Evolutionary conservation across 2,113 vertebrate species (phyloP), one percentile per base, ranked within the genome.

Genomic region (Podilymbus podiceps): DNA sequence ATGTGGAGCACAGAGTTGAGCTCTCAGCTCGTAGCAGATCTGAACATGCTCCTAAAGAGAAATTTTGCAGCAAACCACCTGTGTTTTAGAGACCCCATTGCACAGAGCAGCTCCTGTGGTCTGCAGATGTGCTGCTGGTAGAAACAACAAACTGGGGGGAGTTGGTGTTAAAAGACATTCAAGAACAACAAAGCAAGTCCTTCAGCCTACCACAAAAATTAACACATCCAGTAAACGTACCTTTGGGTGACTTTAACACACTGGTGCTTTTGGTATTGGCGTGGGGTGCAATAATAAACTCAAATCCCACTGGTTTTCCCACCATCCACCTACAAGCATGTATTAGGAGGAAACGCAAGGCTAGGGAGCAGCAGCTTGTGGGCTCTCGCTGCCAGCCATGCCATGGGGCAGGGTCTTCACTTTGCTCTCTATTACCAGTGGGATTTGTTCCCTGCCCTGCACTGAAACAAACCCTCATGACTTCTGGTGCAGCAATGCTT

Each of bases 401-500:
- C 23, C 74, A 44, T 6, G 14, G 38, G n/a, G 28, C 28, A 76
- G 12, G 16, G 28, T 35, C 66, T 47, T 83, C 17, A 14, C 12
- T 62, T 55, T 19, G 20, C 33, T 30, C 27, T 59, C 42, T 72
- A 25, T 12, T 31, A 15, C 30, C 20, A 44, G 42, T 1, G 3
- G 14, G 11, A 63, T 53, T 77, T 22, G 38, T 40, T 25, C 53
- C 15, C 12, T 60, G 44, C 27, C 40, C 35, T 40, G 31, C 71
- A 33, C 31, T 7, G 20, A 55, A 93, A 81, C 56, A 75, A 76
- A 15, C 25, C 16, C 46, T 40, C 14, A 2, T 11, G 22, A 49
- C 12, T 58, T 40, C 30, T 6, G 22, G 46, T 2, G 1, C 25
- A 77, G 44, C n/a, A 49, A 66, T 0, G 1, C 21, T 72, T 59